Evolutionary conservation across 2,797 vertebrate species (phyloP).

Genomic region (Pipistrellus kuhlii): DNA sequence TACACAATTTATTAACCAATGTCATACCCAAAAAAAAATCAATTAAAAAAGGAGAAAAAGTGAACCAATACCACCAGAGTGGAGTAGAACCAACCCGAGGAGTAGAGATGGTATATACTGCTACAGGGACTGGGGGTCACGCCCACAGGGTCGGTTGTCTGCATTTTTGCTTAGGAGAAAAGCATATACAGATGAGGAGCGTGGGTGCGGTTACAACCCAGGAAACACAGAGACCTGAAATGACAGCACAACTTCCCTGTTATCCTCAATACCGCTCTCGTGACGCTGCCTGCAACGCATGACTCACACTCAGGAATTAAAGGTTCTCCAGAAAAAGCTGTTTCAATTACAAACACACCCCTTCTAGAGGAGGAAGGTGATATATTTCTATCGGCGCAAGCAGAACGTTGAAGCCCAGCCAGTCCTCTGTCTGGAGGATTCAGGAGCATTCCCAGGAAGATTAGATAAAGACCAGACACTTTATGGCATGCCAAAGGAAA

Average conservation of each 20-base stretch:
- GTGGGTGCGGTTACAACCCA: not conserved
- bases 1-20: not conserved
- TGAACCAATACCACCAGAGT: not conserved
- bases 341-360: not conserved
- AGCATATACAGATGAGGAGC: not conserved
- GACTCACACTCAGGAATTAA: slow-evolving; percentile 41
- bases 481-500: not conserved
- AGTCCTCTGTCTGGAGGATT: not conserved
- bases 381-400: not conserved
- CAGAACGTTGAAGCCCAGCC: slow-evolving; percentile 39
- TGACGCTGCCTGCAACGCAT: not conserved
- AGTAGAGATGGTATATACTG: not conserved
- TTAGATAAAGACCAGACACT: not conserved
- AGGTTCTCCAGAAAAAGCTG: not conserved
- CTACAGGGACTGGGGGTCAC: not conserved
- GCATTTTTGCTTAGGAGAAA: slow-evolving; percentile 21
- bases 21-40: not conserved
- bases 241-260: slow-evolving; percentile 22
- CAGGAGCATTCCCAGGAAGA: not conserved
- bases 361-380: slow-evolving; percentile 3
- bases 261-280: not conserved
- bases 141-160: not conserved
- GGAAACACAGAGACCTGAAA: slow-evolving; percentile 4
- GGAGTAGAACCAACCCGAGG: fast-evolving
- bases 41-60: not conserved